phyloP scores from a whole-genome alignment of 2,888 invertebrate species.

The Drosophila flavopinicola region DNA sequence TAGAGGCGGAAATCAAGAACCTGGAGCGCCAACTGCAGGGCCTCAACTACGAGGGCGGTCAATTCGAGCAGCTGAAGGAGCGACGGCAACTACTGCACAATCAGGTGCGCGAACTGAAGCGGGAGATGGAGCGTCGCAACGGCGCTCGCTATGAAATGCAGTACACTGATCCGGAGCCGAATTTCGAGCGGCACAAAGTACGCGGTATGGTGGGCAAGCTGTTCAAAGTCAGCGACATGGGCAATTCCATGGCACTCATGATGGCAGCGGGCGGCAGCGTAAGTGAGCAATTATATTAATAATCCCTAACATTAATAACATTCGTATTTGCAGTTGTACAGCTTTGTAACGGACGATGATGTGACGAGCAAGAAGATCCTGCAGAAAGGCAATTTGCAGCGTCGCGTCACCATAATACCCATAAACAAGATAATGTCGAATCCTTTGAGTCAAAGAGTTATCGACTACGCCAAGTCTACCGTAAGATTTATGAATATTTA shows the following conservation, averaged over 20 bases:
- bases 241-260: constrained; percentile 91
- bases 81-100: constrained; percentile 85
- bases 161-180: constrained; percentile 91
- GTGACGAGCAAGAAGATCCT: constrained; percentile 93
- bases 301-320: not conserved
- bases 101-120: constrained; percentile 86
- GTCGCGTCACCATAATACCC: constrained; percentile 94
- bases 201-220: constrained; percentile 92
- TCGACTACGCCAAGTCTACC: constrained; percentile 89
- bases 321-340: constrained; percentile 88
- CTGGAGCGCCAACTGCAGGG: constrained; percentile 85
- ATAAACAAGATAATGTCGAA: constrained; percentile 92
- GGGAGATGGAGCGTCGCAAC: constrained; percentile 75
- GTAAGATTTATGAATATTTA: too few relatives aligned
- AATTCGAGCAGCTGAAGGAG: constrained; percentile 86
- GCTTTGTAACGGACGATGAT: constrained; percentile 95
- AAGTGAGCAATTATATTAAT: constrained; percentile 67
- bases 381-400: constrained; percentile 91
- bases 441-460: constrained; percentile 86
- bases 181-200: constrained; percentile 89
- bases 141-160: constrained; percentile 86
- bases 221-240: constrained; percentile 89
- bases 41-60: constrained; percentile 87
- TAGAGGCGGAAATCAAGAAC: constrained; percentile 86
- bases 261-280: constrained; percentile 94